Conservation (phyloP, 2,888 invertebrate genomes). For the Phoenoteleia sp. region DNA sequence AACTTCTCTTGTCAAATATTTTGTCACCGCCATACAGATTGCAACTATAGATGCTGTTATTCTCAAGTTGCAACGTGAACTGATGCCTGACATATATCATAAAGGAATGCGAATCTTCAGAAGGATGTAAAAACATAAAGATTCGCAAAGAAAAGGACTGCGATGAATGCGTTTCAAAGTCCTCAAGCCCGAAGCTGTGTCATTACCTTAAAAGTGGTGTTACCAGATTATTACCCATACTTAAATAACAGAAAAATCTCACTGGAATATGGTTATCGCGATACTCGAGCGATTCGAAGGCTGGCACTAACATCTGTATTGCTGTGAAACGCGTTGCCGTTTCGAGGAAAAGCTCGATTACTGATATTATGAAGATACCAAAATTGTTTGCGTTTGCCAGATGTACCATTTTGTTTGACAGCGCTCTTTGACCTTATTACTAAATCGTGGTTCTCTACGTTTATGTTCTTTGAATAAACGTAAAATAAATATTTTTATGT, state of each 20-base stretch:
- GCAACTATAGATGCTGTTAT: conserved; percentile 38
- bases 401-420: conserved; percentile 45
- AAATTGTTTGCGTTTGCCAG: background rate
- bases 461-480: too few species aligned
- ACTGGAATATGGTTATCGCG: conserved; percentile 54
- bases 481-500: too few species aligned
- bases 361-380: conserved; percentile 25
- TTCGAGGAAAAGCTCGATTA: conserved; percentile 20
- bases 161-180: conserved; percentile 34
- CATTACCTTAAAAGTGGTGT: conserved; percentile 59
- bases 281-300: conserved; percentile 43
- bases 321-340: conserved; percentile 20
- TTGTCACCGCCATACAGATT: conserved; percentile 48
- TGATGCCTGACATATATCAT: conserved; percentile 58
- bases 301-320: conserved; percentile 6
- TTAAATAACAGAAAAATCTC: conserved; percentile 28
- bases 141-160: conserved; percentile 21
- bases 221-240: conserved; percentile 58
- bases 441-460: too few species aligned
- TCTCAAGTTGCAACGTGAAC: conserved; percentile 53
- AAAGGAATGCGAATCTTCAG: conserved; percentile 54
- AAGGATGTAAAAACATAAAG: conserved; percentile 34
- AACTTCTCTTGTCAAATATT: conserved; percentile 50
- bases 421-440: conserved; percentile 19
- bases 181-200: conserved; percentile 33